These are phyloP conservation scores for Hylaeus anthracinus DNA, from an alignment of 1,140 invertebrate species.

Conservation along the genomic window DNA sequence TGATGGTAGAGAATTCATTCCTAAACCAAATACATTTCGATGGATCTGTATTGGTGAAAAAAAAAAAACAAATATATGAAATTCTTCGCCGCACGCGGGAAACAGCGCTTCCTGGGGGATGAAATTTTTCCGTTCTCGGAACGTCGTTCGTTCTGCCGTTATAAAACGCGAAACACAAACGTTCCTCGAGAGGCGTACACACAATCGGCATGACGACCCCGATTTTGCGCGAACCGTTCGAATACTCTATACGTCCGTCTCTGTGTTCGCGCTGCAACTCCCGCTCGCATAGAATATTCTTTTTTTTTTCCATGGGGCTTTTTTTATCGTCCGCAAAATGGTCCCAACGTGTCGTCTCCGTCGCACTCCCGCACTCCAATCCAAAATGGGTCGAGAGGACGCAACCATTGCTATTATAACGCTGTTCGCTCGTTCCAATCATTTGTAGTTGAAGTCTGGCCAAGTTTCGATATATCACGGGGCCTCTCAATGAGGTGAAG, in stretches of 20 bases:
- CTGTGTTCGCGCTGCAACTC: not conserved
- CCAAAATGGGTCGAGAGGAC: constrained; percentile 67
- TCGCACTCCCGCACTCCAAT: constrained; percentile 26
- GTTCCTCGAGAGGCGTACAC: constrained; percentile 46
- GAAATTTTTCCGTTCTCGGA: constrained; percentile 49
- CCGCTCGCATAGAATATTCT: not conserved
- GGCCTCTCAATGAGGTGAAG: constrained; percentile 70
- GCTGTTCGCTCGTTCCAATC: constrained; percentile 66
- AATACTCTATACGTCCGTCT: not conserved
- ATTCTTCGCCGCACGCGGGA: constrained; percentile 13
- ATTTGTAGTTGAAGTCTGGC: constrained; percentile 74
- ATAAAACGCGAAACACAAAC: constrained; percentile 59
- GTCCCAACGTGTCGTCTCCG: constrained; percentile 41
- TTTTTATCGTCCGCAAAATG: constrained; percentile 53
- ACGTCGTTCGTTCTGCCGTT: constrained; percentile 32
- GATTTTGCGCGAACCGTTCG: constrained; percentile 32
- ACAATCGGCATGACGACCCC: constrained; percentile 48
- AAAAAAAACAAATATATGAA: constrained; percentile 5
- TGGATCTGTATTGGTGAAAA: constrained; percentile 35
- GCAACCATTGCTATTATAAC: constrained; percentile 70
- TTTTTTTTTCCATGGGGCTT: constrained; percentile 30
- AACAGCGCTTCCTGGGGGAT: not conserved
- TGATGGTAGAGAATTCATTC: too few species aligned
- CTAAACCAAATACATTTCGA: constrained; percentile 34
- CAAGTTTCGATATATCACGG: constrained; percentile 76